Base-by-base conservation (phyloP, 2,888 invertebrate species). In the Nymphalis c-album region DNA sequence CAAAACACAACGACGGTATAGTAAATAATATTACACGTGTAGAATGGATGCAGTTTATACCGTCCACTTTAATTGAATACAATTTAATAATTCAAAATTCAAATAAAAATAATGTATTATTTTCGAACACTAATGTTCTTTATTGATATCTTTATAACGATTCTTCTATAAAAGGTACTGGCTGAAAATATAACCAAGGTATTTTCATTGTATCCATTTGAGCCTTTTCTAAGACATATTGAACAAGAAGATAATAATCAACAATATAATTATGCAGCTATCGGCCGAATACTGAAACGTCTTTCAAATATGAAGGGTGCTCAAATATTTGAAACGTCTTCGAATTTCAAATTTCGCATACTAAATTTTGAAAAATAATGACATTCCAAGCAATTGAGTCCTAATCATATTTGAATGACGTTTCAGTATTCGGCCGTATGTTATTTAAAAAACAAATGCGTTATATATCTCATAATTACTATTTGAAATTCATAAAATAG, bases 1-100 rank as follows among this genome's bases (percentile, higher is more conserved):
- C 17, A n/a, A 47, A 60, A 60, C 47, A 60, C n/a, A 60, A 60
- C 60, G 60, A 31, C 60, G 20, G 22, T 60, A 59, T 22, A 26
- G 60, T 26, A 26, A 60, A 60, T 60, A 60, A 18, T 55, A 55
- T 45, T 40, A 45, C 59, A 22, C 45, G 59, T 59, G 45, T 59
- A 59, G 18, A 20, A 46, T 60, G 26, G 20, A 10, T 13, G 22
- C 47, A 60, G n/a, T 45, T 60, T 26, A n/a, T 47, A 10, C 40
- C 47, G 60, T 57, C 57, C 40, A 57, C 7, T 31, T 18, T 57
- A 40, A 57, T 57, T 57, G 18, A 57, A 57, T 40, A 18, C 17
- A 40, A 18, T 40, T 57, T 57, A 57, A 35, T 40, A 57, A 57
- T 40, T 57, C 57, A 35, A 40, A 57, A n/a, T n/a, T n/a, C n/a